Evolutionary conservation across 1,140 invertebrate genomes (phyloP).

Genomic region (Trialeurodes vaporariorum): DNA sequence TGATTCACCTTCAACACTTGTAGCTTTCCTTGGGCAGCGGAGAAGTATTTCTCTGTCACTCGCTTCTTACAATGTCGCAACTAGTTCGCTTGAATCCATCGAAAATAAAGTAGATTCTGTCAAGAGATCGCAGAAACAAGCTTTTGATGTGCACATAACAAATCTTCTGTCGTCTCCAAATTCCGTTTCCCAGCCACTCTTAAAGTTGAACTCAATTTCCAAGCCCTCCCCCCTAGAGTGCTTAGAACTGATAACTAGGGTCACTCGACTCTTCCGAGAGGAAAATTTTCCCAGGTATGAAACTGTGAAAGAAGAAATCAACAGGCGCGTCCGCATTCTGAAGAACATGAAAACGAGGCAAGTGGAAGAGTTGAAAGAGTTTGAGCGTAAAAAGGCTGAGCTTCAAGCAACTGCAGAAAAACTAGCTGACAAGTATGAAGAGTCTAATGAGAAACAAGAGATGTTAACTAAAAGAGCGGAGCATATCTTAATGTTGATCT

Average conservation of each 20-base stretch:
- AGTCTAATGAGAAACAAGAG: constrained; percentile 54
- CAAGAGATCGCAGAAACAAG: constrained; percentile 37
- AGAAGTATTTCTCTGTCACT: constrained; percentile 41
- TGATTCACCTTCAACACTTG: constrained; percentile 46
- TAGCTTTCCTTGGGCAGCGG: constrained; percentile 45
- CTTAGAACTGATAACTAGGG: constrained; percentile 43
- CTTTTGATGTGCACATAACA: constrained; percentile 60
- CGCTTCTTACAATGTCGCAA: constrained; percentile 22
- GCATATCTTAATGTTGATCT: not conserved
- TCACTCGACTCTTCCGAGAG: constrained; percentile 33
- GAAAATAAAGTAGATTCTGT: constrained; percentile 9
- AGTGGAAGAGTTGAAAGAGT: constrained; percentile 44
- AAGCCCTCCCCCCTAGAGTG: constrained; percentile 52
- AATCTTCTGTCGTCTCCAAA: constrained; percentile 48
- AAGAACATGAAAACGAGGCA: constrained; percentile 51
- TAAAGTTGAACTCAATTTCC: constrained; percentile 47
- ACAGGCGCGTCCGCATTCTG: constrained; percentile 47
- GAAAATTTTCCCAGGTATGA: constrained; percentile 62
- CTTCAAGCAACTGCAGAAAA: constrained; percentile 49
- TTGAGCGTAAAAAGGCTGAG: constrained; percentile 42
- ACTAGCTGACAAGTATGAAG: constrained; percentile 58
- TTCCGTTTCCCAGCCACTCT: constrained; percentile 57
- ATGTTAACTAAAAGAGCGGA: constrained; percentile 32
- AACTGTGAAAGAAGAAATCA: constrained; percentile 52
- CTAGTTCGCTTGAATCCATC: constrained; percentile 8